Percentiles rank a stretch among this genome's conserved stretches.
phyloP scores from a whole-genome alignment of 37 sponge, comb jelly and placozoan species.

The Eunapius fragilis region DNA sequence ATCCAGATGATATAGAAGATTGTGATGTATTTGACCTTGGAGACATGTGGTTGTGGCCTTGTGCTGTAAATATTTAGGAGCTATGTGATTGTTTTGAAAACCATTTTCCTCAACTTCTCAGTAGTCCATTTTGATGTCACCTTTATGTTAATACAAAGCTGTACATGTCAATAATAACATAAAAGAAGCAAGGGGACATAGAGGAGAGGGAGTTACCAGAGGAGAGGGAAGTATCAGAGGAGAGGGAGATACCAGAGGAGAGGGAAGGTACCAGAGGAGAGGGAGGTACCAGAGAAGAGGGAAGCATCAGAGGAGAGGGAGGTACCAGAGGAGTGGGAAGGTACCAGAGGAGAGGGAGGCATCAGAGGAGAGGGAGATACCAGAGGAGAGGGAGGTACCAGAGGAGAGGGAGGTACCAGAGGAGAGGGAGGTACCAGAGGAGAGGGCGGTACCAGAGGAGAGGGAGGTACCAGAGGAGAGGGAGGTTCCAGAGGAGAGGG shows the following conservation, averaged over 20 bases:
- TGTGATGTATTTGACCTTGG: too few species aligned
- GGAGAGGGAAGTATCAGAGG: neutral
- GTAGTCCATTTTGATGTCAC: too few species aligned
- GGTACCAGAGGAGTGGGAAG: neutral
- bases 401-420: conserved; percentile 4
- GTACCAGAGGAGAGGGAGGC: neutral
- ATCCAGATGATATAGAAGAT: too few species aligned
- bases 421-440: conserved; percentile 25
- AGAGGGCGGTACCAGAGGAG: neutral
- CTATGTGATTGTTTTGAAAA: too few species aligned
- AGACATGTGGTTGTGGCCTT: too few species aligned
- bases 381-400: neutral
- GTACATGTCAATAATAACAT: too few species aligned
- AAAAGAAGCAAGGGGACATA: too few species aligned
- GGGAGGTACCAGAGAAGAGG: conserved; percentile 7
- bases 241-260: neutral
- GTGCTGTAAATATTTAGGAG: too few species aligned
- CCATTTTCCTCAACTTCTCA: too few species aligned
- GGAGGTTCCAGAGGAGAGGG: too few species aligned
- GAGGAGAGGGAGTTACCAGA: neutral
- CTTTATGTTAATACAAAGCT: too few species aligned
- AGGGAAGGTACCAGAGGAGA: conserved; percentile 18
- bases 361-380: neutral
- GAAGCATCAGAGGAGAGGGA: neutral
- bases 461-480: too few species aligned